These are phyloP conservation scores for Amblyraja radiata DNA, from an alignment of 2,797 vertebrate species.

Conservation along the genomic window DNA sequence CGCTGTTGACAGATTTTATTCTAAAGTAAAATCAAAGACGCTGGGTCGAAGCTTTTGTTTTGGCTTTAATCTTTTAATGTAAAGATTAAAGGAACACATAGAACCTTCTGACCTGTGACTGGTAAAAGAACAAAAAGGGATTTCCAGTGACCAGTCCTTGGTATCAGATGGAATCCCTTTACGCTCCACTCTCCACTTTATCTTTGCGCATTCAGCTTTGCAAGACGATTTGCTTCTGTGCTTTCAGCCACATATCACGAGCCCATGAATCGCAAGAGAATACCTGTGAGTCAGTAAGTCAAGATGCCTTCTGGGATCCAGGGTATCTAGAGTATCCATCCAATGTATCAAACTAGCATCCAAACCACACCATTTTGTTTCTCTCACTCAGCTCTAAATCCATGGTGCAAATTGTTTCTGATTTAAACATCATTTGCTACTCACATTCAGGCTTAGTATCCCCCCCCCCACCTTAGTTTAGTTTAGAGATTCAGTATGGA, in stretches of 20 bases:
- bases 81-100: background rate
- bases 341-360: background rate
- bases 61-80: constrained; percentile 5
- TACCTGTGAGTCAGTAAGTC: background rate
- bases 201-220: constrained; percentile 8
- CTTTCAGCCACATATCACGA: constrained; percentile 7
- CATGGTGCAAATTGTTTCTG: background rate
- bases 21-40: background rate
- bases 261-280: background rate
- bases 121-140: background rate
- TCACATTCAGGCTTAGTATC: too few species aligned
- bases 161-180: constrained; percentile 5
- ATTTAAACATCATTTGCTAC: too few species aligned
- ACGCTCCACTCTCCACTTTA: background rate
- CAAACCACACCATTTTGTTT: background rate
- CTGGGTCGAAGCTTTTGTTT: constrained; percentile 18
- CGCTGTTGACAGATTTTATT: background rate
- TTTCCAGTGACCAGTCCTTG: constrained; percentile 9
- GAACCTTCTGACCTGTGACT: constrained; percentile 28
- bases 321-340: background rate
- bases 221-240: background rate
- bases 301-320: background rate
- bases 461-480: too few species aligned
- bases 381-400: background rate
- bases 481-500: too few species aligned